Base-by-base conservation (phyloP, 1,140 invertebrate genomes). In the Pentalonia nigronervosa region DNA sequence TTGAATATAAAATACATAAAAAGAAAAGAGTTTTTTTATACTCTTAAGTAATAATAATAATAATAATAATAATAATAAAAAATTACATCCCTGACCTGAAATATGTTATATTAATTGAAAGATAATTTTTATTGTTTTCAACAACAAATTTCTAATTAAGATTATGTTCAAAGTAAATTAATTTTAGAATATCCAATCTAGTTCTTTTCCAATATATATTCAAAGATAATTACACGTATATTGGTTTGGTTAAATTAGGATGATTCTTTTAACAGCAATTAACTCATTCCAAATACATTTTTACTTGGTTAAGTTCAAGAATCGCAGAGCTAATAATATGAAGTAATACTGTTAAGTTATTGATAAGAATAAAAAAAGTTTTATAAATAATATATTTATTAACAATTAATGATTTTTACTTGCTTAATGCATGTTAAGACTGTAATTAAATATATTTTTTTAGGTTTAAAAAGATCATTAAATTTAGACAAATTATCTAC, bases 391-490 rank as follows among this genome's bases (percentile, higher is more conserved):
- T 17, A 76, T 76, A 17, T n/a, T n/a, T 17, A n/a, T n/a, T 41
- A 41, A 34, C 11, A 76, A 67, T 76, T 20, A 6, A 76, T 7
- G 2, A 76, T 17, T 76, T n/a, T 76, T 76, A 76, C 60, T 17
- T 67, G 3, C n/a, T 41, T 41, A 41, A 41, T 41, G 41, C 4
- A n/a, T n/a, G 17, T 76, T n/a, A 17, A 17, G 30, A 76, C 6
- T n/a, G 11, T 67, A 17, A 84, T 84, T 84, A 84, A 84, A 84
- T 84, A 21, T 84, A 45, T 84, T 30, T 81, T 83, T 50, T 2
- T 30, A 92, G 91, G 14, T 83, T 23, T 41, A 50, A 92, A 92
- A 53, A 84, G 47, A 50, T 90, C 89, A 25, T 53, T 81, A 30
- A 84, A 76, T 92, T 53, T 48, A 92, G 34, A 84, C 7, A 48